These are phyloP conservation scores for Argyrosomus regius DNA, from an alignment of 2,797 vertebrate genomes.

Conservation along the genomic window DNA sequence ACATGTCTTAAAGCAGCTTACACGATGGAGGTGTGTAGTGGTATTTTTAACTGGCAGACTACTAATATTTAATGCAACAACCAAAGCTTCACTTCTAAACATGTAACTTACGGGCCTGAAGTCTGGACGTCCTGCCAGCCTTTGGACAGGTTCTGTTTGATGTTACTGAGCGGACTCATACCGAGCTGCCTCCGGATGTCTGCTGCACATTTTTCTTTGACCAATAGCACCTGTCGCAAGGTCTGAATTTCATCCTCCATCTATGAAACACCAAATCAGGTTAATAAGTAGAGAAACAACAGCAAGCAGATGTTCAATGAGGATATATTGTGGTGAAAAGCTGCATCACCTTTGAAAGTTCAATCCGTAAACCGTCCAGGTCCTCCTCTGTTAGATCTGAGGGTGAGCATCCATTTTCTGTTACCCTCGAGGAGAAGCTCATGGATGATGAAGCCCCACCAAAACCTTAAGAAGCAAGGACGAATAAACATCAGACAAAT, in stretches of 20 bases:
- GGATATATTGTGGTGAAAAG: neutral
- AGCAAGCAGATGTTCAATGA: neutral
- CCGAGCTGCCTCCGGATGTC: constrained; percentile 95
- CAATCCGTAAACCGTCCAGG: constrained; percentile 86
- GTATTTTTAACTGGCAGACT: neutral
- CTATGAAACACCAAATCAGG: constrained; percentile 71
- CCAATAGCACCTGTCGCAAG: constrained; percentile 91
- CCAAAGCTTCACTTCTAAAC: neutral
- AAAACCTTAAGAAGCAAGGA: constrained; percentile 78
- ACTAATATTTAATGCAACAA: neutral
- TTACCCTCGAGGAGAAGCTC: constrained; percentile 84
- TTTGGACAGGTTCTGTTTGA: constrained; percentile 93
- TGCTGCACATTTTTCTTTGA: constrained; percentile 92
- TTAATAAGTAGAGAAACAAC: neutral
- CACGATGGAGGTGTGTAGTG: neutral
- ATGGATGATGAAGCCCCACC: constrained; percentile 81
- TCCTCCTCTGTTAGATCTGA: constrained; percentile 90
- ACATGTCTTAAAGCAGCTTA: constrained; percentile 16
- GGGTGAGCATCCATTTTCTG: constrained; percentile 70
- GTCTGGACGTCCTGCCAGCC: constrained; percentile 96
- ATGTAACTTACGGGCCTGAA: constrained; percentile 90
- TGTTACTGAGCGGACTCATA: constrained; percentile 88
- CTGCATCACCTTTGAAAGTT: constrained; percentile 90
- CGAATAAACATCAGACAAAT: neutral
- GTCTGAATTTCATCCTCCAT: constrained; percentile 97